Conservation (phyloP, 2,113 vertebrate species). For the Melanerpes formicivorus region DNA sequence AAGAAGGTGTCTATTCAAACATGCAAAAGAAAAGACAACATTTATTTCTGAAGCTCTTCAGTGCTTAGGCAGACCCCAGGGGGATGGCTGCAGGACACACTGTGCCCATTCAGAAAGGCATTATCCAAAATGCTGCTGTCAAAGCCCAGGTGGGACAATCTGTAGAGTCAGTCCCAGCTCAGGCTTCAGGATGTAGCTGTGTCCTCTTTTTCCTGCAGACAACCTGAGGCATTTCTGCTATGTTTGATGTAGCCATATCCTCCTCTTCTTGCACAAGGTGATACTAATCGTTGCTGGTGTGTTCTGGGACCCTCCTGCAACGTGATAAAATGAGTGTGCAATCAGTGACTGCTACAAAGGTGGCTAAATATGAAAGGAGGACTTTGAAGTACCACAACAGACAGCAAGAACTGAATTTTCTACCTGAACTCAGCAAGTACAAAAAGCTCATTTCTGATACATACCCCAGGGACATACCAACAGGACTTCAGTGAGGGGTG, state of each 20-base stretch:
- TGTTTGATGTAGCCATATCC: neutral
- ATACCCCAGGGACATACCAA: neutral
- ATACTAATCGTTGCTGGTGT: neutral
- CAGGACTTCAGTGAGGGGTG: neutral
- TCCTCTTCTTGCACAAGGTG: neutral
- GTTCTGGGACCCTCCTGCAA: neutral
- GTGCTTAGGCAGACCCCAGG: neutral
- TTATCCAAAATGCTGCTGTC: neutral
- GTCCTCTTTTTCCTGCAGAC: neutral
- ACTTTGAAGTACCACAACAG: neutral
- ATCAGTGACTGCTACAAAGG: neutral
- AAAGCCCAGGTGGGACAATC: neutral
- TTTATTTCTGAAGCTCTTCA: neutral
- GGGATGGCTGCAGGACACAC: neutral
- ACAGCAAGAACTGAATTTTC: neutral
- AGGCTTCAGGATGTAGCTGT: neutral
- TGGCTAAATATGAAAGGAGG: neutral
- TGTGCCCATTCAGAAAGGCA: neutral
- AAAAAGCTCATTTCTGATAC: neutral
- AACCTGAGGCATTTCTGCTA: neutral
- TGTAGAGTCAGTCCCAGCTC: neutral
- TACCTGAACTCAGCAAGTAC: neutral
- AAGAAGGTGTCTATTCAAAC: neutral
- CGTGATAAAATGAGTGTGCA: neutral
- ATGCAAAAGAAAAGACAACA: neutral